These are phyloP conservation scores for Adelges cooleyi DNA, from an alignment of 1,140 invertebrate species.

Conservation along the genomic window DNA sequence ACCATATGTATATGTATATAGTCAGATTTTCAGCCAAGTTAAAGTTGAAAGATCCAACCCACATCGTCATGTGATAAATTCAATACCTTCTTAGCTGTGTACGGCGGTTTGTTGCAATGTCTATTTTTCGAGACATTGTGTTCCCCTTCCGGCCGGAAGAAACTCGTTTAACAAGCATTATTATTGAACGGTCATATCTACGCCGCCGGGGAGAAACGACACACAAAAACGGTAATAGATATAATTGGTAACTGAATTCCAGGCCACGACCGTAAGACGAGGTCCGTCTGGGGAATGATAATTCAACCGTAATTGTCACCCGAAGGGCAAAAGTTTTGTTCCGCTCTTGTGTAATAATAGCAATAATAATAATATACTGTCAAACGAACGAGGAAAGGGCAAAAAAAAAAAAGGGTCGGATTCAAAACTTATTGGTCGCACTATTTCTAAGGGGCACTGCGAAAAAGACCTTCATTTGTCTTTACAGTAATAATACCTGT, in stretches of 20 bases:
- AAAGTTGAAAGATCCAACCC: too few relatives aligned
- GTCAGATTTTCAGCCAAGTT: too few relatives aligned
- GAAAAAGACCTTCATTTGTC: too few relatives aligned
- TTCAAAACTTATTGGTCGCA: slow-evolving; percentile 7
- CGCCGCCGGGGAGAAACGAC: not conserved
- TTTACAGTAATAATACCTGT: too few relatives aligned
- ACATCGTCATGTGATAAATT: too few relatives aligned
- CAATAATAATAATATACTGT: too few relatives aligned
- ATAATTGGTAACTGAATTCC: slow-evolving; percentile 29
- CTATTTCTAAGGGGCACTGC: too few relatives aligned
- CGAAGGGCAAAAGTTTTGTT: slow-evolving; percentile 26
- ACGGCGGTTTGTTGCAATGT: too few relatives aligned
- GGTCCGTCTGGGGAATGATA: slow-evolving; percentile 18
- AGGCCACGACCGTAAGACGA: not conserved
- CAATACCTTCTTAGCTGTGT: too few relatives aligned
- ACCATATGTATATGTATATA: too few relatives aligned
- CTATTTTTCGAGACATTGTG: not conserved
- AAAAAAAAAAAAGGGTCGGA: slow-evolving; percentile 4
- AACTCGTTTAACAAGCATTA: slow-evolving; percentile 23
- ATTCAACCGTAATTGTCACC: slow-evolving; percentile 27
- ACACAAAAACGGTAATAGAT: slow-evolving; percentile 23
- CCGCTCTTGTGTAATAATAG: too few relatives aligned
- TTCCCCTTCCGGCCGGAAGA: not conserved
- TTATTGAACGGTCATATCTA: slow-evolving; percentile 14
- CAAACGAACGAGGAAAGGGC: not conserved